Evolutionary conservation across 2,113 vertebrate species (phyloP).

Genomic region (Alectura lathami): DNA sequence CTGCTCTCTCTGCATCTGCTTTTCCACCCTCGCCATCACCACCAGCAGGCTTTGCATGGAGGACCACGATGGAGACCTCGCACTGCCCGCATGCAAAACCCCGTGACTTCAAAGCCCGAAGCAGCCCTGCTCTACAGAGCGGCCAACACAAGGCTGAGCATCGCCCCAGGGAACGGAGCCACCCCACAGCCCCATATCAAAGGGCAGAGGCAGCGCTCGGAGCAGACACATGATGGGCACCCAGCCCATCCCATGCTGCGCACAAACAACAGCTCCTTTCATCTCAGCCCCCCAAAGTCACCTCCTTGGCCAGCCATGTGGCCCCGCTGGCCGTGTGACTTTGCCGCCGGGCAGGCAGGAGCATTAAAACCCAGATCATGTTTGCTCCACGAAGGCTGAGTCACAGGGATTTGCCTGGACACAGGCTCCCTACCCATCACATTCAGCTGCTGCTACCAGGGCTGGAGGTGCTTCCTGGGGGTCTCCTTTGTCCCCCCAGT

Average conservation of each 20-base stretch:
- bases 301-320: not conserved
- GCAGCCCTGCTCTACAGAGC: not conserved
- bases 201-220: not conserved
- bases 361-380: not conserved
- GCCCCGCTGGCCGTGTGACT: not conserved
- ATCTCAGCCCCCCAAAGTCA: not conserved
- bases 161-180: not conserved
- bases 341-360: not conserved
- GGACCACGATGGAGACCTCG: not conserved
- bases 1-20: not conserved
- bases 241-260: not conserved
- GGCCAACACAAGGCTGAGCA: not conserved
- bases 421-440: rapidly evolving
- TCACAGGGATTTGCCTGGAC: not conserved
- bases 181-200: not conserved
- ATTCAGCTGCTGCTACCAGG: not conserved
- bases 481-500: not conserved
- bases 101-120: not conserved
- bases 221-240: not conserved
- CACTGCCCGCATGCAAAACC: not conserved
- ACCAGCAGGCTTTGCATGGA: too few relatives aligned
- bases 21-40: not conserved
- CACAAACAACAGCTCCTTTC: not conserved
- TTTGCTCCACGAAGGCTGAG: not conserved
- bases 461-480: not conserved